Percentiles rank a stretch among this genome's conserved stretches.
These are phyloP conservation scores for Falco columbarius DNA, from an alignment of 2,797 vertebrate genomes.

Conservation along the genomic window DNA sequence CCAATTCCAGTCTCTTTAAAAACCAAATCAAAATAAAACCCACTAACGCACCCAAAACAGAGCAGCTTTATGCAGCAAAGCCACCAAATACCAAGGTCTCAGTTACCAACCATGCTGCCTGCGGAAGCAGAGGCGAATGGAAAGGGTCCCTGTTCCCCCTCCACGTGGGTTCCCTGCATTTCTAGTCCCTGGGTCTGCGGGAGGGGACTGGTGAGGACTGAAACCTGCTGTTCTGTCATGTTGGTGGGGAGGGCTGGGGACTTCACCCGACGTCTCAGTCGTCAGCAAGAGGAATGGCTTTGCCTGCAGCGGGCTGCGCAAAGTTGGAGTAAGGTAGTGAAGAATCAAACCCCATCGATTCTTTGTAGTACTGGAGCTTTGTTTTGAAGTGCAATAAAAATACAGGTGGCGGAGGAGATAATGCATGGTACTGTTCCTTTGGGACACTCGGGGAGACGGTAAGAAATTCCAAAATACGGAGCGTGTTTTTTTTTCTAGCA, in stretches of 20 bases:
- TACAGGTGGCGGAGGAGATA: constrained; percentile 57
- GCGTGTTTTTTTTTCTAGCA: neutral
- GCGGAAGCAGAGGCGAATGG: rapidly evolving
- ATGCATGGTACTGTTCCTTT: constrained; percentile 25
- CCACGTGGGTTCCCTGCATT: rapidly evolving
- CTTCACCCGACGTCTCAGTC: neutral
- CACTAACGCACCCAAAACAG: rapidly evolving
- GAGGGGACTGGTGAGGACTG: neutral
- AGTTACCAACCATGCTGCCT: neutral
- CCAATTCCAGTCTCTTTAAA: neutral
- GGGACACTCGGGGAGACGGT: neutral
- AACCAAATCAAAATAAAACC: neutral
- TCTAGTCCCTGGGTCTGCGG: neutral
- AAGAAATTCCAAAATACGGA: constrained; percentile 32
- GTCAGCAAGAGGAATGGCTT: neutral
- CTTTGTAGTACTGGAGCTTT: constrained; percentile 47
- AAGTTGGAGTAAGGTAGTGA: constrained; percentile 22
- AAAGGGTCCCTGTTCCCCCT: neutral
- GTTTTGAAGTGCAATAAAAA: constrained; percentile 66
- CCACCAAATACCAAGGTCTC: neutral
- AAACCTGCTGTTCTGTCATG: neutral
- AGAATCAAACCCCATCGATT: constrained; percentile 18
- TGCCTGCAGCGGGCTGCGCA: neutral
- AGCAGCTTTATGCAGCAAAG: neutral
- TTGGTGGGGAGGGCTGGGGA: neutral